phyloP scores from a whole-genome alignment of 2,888 invertebrate genomes.

The Crematogaster levior region DNA sequence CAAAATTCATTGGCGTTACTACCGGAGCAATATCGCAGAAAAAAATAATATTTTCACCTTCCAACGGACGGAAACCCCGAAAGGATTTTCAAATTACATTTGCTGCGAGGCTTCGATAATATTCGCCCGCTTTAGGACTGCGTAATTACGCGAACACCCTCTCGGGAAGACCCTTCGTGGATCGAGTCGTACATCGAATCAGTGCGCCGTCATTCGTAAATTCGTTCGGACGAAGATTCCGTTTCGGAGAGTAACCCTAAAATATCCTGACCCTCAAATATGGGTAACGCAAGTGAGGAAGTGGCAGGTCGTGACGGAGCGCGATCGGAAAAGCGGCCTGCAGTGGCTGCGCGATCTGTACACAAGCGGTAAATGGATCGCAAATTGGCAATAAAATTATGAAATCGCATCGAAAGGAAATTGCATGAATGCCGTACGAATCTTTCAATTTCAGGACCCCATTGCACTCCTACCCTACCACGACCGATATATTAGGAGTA shows the following conservation, averaged over 20 bases:
- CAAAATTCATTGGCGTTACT: constrained; percentile 66
- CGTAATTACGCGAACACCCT: constrained; percentile 61
- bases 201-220: constrained; percentile 76
- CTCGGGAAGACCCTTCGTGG: constrained; percentile 51
- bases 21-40: constrained; percentile 51
- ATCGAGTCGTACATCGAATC: constrained; percentile 71
- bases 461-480: constrained; percentile 60
- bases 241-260: constrained; percentile 52
- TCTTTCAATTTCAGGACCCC: constrained; percentile 83
- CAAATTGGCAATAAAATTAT: constrained; percentile 85
- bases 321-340: constrained; percentile 45
- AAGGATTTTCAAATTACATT: constrained; percentile 65
- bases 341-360: constrained; percentile 43
- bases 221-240: constrained; percentile 75
- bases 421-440: constrained; percentile 81
- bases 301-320: constrained; percentile 39
- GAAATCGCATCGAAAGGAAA: constrained; percentile 82
- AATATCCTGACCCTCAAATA: constrained; percentile 28
- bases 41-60: constrained; percentile 49
- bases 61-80: constrained; percentile 33
- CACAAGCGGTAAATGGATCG: constrained; percentile 77
- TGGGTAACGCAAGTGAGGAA: constrained; percentile 40
- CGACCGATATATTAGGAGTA: constrained; percentile 62
- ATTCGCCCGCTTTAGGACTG: constrained; percentile 55
- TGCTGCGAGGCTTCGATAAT: constrained; percentile 51